phyloP scores from a whole-genome alignment of 1,140 invertebrate species.

The Atta colombica region DNA sequence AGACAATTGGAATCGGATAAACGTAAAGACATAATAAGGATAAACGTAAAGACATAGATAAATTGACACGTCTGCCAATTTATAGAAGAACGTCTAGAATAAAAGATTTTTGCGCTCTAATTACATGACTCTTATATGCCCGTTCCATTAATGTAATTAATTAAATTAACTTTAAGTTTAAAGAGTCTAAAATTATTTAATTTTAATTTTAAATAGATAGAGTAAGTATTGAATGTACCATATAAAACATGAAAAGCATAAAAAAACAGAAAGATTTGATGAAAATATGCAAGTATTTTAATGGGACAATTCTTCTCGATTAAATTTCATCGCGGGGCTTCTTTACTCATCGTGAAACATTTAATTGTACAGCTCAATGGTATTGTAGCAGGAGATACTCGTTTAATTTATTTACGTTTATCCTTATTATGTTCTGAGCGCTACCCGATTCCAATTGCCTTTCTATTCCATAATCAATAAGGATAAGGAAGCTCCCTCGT shows the following conservation, averaged over 20 bases:
- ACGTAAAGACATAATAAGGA: slow-evolving; percentile 19
- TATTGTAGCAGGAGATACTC: not conserved
- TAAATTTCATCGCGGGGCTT: not conserved
- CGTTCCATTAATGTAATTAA: no score
- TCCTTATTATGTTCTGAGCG: slow-evolving; percentile 34
- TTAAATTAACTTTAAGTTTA: no score
- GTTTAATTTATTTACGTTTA: slow-evolving; percentile 54
- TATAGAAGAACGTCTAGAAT: no score
- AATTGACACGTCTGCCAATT: no score
- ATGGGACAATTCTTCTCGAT: not conserved
- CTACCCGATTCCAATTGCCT: not conserved
- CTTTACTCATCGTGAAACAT: not conserved
- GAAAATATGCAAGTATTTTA: not conserved
- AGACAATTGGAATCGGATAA: not conserved
- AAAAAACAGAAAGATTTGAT: not conserved
- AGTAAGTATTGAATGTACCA: not conserved
- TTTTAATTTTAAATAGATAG: slow-evolving; percentile 6
- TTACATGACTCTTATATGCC: no score
- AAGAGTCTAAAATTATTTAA: no score
- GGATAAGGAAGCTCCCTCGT: slow-evolving; percentile 19
- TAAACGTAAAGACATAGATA: slow-evolving; percentile 22
- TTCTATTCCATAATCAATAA: slow-evolving; percentile 37
- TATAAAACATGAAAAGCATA: not conserved
- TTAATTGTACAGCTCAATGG: not conserved
- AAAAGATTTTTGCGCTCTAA: no score